phyloP scores from a whole-genome alignment of 2,888 invertebrate genomes.

The Cerceris rybyensis region DNA sequence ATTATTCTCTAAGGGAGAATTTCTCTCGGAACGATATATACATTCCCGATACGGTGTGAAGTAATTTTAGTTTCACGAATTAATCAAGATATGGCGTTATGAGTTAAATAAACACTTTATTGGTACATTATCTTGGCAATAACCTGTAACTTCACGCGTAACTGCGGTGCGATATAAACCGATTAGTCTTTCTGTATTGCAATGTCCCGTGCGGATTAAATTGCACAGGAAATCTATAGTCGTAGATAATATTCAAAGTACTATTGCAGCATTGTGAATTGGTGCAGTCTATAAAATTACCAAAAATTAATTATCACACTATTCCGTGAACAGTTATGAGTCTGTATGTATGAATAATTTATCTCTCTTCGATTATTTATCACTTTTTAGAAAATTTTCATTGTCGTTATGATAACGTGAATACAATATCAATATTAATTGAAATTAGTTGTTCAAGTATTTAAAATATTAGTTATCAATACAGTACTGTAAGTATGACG shows the following conservation, averaged over 20 bases:
- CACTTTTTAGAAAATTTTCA: too few species aligned
- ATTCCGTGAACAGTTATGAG: constrained; percentile 19
- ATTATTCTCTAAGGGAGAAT: too few species aligned
- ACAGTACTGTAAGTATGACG: too few species aligned
- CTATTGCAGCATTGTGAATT: constrained; percentile 37
- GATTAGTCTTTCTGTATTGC: constrained; percentile 48
- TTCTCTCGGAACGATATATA: too few species aligned
- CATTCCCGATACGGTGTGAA: too few species aligned
- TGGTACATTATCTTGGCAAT: constrained; percentile 41
- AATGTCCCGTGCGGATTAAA: constrained; percentile 31
- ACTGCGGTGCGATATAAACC: constrained; percentile 14
- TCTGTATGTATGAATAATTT: background rate
- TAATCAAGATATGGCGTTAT: constrained; percentile 32
- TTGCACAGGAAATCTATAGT: constrained; percentile 13
- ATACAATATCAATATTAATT: too few species aligned
- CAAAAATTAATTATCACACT: constrained; percentile 24
- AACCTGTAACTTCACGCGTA: constrained; percentile 33
- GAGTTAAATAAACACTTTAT: constrained; percentile 40
- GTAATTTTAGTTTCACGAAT: background rate
- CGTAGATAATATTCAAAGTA: constrained; percentile 36
- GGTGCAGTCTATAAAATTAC: constrained; percentile 20
- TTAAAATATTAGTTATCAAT: too few species aligned
- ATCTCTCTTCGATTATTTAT: background rate
- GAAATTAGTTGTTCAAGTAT: too few species aligned
- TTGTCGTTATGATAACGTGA: too few species aligned